Base-by-base conservation (phyloP, 2,888 invertebrate genomes). In the Monoplex corrugatus region DNA sequence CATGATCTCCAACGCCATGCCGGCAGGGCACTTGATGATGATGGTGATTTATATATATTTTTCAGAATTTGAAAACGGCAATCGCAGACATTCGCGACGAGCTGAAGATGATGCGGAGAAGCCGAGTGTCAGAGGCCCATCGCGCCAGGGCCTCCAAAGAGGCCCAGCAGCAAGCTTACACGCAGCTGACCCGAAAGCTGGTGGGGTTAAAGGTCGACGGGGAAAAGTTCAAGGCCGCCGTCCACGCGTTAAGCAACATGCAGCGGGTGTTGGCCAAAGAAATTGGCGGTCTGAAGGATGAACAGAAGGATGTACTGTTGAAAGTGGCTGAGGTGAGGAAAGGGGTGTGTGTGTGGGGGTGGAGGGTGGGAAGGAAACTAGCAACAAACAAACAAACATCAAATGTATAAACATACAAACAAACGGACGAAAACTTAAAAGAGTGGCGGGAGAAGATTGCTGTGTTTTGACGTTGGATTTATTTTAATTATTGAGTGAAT, bases 241-340 rank as follows among this genome's bases (percentile, higher is more conserved):
- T 88, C 32, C 88, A 83, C 68, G 88, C 82, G 35, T 83, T 88
- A 43, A 87, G 82, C 80, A 87, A 82, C 87, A 87, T 87, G 87
- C 87, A 87, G 78, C 80, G 57, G 8, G n/a, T 88, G 23, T 23
- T 88, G 83, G 83, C 83, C 68, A 88, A 44, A 35, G 83, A 88
- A 35, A 83, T 88, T 35, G 83, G 88, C 43, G 68, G 88, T 0
- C 44, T 88, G 32, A 88, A 88, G 50, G 68, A 88, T 32, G 88
- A 83, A 43, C 88, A 88, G 88, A 50, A 83, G 35, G 88, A 88
- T 72, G 44, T 88, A 5, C 35, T 83, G n/a, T 6, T 83, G 10
- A 88, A 88, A 83, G 10, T 88, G 44, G 10, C 88, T 10, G 88
- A 88, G 82, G 88, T 88, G 28, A 63, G 2, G 10, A n/a, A n/a